Evolutionary conservation across 2,888 invertebrate species (phyloP).

Genomic region (Rhogogaster chlorosoma): DNA sequence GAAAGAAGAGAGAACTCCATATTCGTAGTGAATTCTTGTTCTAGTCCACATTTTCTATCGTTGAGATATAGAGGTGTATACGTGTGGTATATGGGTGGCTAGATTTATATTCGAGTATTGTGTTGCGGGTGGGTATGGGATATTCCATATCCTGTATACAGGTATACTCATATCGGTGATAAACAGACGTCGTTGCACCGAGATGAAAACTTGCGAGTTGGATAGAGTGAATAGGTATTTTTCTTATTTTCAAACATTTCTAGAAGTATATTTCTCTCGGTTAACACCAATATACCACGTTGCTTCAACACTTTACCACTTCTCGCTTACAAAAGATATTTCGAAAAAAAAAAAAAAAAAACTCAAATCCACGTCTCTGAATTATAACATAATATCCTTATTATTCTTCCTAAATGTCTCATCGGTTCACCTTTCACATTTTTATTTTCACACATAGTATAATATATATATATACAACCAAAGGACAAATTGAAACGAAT

Average conservation of each 20-base stretch:
- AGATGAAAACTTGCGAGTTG: constrained; percentile 20
- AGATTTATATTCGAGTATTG: constrained; percentile 42
- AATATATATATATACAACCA: background rate
- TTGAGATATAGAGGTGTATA: background rate
- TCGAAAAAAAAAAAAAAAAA: background rate
- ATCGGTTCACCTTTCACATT: background rate
- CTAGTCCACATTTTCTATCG: background rate
- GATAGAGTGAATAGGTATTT: background rate
- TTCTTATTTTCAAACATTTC: constrained; percentile 18
- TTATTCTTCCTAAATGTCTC: background rate
- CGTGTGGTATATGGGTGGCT: background rate
- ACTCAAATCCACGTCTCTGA: background rate
- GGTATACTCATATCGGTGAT: background rate
- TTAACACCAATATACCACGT: background rate
- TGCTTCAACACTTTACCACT: background rate
- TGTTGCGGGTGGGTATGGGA: background rate
- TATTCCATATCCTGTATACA: background rate
- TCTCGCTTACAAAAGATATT: background rate
- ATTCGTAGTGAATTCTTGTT: background rate
- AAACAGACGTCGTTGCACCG: background rate
- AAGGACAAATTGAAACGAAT: background rate
- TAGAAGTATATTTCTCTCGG: background rate
- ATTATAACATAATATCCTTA: background rate
- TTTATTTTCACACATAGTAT: background rate
- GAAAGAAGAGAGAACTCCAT: background rate